Evolutionary conservation across 2,113 vertebrate species (phyloP).

Genomic region (Catharus bicknelli): DNA sequence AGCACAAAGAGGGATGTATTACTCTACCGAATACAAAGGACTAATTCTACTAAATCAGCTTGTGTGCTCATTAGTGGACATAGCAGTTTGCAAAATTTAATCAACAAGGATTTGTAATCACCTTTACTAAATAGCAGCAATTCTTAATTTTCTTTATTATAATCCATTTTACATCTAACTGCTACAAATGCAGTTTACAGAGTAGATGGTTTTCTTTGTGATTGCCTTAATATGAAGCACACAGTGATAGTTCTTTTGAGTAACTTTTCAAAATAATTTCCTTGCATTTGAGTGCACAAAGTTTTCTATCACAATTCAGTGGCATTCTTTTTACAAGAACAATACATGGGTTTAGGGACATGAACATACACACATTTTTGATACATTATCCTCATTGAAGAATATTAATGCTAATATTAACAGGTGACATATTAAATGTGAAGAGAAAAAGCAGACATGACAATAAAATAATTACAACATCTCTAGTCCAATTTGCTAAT

Average conservation of each 20-base stretch:
- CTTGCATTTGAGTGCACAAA: background rate
- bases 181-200: background rate
- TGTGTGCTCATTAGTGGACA: background rate
- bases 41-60: constrained; percentile 47
- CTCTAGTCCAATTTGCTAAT: background rate
- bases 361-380: background rate
- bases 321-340: background rate
- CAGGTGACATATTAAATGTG: background rate
- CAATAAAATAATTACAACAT: background rate
- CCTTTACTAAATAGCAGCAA: background rate
- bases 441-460: background rate
- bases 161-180: background rate
- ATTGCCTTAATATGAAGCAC: background rate
- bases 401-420: background rate
- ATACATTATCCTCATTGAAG: background rate
- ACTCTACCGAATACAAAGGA: background rate
- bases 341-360: background rate
- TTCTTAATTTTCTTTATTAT: background rate
- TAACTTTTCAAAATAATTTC: background rate
- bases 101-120: background rate
- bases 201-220: background rate
- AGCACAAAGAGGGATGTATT: constrained; percentile 43
- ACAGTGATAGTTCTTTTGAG: background rate
- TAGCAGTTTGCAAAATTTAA: constrained; percentile 24
- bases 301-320: background rate